Evolutionary conservation across 2,113 vertebrate species (phyloP).

Genomic region (Ammodytes dubius): DNA sequence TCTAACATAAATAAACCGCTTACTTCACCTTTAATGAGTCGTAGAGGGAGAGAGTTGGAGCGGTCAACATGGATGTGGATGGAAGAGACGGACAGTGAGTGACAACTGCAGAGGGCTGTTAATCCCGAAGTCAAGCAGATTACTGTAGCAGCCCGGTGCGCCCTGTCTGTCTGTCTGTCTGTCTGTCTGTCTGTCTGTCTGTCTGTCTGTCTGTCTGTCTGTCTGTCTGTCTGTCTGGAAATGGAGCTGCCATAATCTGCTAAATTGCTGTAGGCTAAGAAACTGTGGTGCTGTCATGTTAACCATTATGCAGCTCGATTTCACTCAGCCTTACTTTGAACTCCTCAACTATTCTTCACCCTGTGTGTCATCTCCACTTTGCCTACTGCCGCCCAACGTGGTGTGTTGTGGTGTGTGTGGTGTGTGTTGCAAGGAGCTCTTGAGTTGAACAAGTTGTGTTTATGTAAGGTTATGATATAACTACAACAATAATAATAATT

Average conservation of each 20-base stretch:
- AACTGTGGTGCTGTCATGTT: conserved; percentile 29
- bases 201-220: conserved; percentile 35
- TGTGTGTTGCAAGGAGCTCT: conserved; percentile 3
- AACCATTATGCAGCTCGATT: conserved; percentile 14
- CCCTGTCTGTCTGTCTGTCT: conserved; percentile 34
- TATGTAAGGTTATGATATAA: neutral
- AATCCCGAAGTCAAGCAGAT: conserved; percentile 75
- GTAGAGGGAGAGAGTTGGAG: neutral
- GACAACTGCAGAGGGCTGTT: conserved; percentile 59
- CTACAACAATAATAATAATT: too few relatives aligned
- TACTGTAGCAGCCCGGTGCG: conserved; percentile 56
- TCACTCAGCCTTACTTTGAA: conserved; percentile 9
- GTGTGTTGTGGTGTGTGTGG: conserved; percentile 2
- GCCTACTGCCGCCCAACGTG: neutral
- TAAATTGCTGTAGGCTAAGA: conserved; percentile 34
- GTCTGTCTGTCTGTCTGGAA: conserved; percentile 51
- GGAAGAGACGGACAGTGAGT: conserved; percentile 33
- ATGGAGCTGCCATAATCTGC: conserved; percentile 60
- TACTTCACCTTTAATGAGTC: neutral
- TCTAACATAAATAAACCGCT: too few relatives aligned
- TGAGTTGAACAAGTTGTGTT: conserved; percentile 1
- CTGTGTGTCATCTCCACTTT: conserved; percentile 19
- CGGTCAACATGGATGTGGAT: conserved; percentile 17
- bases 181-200: conserved; percentile 42
- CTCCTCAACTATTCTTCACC: conserved; percentile 9